Conservation (phyloP, 92 coral and sea anemone genomes). For the Bergia puertoricense region DNA sequence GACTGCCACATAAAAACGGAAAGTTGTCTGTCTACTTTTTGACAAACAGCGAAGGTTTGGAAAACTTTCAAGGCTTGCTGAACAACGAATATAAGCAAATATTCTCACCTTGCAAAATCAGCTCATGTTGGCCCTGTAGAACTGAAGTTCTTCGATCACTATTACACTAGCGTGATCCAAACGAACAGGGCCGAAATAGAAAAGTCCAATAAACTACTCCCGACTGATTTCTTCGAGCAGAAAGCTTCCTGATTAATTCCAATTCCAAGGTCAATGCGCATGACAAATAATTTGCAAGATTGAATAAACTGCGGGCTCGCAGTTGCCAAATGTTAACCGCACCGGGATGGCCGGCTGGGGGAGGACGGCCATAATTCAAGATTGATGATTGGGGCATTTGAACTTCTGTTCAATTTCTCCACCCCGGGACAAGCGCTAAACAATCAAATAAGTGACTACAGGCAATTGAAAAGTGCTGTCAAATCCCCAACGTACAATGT, state of each 20-base stretch:
- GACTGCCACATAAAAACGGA: not conserved
- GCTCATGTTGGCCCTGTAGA: not conserved
- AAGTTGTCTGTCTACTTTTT: not conserved
- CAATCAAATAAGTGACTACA: too few relatives aligned
- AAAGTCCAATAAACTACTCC: not conserved
- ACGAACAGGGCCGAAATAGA: not conserved
- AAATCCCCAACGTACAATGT: too few relatives aligned
- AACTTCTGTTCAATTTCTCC: too few relatives aligned
- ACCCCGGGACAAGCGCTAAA: too few relatives aligned
- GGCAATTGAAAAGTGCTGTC: too few relatives aligned
- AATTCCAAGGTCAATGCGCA: conserved; percentile 18
- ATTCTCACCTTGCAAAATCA: conserved; percentile 33
- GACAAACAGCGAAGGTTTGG: not conserved
- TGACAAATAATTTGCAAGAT: not conserved
- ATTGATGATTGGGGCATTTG: too few relatives aligned
- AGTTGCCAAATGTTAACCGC: too few relatives aligned
- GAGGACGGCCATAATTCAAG: too few relatives aligned
- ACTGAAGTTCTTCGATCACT: not conserved
- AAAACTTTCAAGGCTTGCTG: not conserved
- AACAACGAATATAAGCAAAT: conserved; percentile 12
- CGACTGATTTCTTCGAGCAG: not conserved
- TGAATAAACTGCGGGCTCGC: conserved; percentile 1
- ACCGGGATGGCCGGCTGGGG: too few relatives aligned
- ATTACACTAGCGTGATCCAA: not conserved
- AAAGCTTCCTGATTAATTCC: not conserved